Percentiles rank a stretch among this genome's conserved stretches.
Conservation (phyloP, 2,888 invertebrate genomes). For the Creontiades dilutus region DNA sequence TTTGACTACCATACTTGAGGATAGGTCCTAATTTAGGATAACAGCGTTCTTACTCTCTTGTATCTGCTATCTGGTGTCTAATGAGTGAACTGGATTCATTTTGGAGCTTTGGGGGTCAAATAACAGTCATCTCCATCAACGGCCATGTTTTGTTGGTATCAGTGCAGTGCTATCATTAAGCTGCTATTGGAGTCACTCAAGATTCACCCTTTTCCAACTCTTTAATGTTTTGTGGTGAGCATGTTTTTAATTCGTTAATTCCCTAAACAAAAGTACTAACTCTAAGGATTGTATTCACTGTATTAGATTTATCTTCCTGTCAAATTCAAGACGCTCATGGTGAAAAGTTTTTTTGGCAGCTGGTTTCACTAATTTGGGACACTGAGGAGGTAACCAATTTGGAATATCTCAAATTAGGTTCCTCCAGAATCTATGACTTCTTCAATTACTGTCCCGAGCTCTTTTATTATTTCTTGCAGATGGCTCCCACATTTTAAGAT, state of each 20-base stretch:
- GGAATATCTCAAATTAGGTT: conserved; percentile 45
- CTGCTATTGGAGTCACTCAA: conserved; percentile 10
- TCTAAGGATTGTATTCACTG: neutral
- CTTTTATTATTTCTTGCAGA: too few relatives aligned
- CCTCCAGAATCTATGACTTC: too few relatives aligned
- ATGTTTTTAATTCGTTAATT: neutral
- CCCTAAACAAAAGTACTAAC: neutral
- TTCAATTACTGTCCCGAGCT: too few relatives aligned
- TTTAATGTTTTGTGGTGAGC: neutral
- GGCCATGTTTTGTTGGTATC: neutral
- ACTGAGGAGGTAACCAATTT: conserved; percentile 5
- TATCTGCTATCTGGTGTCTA: conserved; percentile 19
- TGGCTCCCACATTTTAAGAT: too few relatives aligned
- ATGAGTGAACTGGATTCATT: conserved; percentile 22
- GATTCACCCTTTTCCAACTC: neutral
- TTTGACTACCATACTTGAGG: too few relatives aligned
- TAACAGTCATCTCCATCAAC: neutral
- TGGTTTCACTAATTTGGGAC: conserved; percentile 19
- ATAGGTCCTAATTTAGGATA: conserved; percentile 47
- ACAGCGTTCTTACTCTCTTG: conserved; percentile 2
- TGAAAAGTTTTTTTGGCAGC: conserved; percentile 14
- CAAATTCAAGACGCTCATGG: neutral
- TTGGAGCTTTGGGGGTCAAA: conserved; percentile 16
- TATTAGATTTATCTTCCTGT: neutral
- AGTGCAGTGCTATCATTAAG: neutral